phyloP scores from a whole-genome alignment of 2,888 invertebrate genomes.

The Caenorhabditis afra region DNA sequence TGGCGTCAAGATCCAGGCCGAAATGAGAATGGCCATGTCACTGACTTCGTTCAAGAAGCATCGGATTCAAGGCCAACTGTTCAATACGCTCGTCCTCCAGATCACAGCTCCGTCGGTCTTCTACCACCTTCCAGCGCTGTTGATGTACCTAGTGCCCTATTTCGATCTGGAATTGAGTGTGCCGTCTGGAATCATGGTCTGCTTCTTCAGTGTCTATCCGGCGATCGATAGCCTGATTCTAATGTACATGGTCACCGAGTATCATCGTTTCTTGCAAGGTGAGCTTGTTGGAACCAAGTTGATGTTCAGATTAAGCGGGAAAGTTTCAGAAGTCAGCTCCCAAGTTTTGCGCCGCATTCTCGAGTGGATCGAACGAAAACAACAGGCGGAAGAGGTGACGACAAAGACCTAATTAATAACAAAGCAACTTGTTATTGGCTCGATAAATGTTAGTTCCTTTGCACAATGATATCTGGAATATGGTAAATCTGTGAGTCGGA shows the following conservation, averaged over 20 bases:
- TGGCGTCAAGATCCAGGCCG: not conserved
- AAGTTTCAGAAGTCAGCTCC: too few relatives aligned
- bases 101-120: not conserved
- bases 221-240: slow-evolving; percentile 10
- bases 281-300: not conserved
- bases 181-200: not conserved
- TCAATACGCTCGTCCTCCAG: not conserved
- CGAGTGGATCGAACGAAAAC: too few relatives aligned
- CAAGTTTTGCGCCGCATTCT: too few relatives aligned
- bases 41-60: not conserved
- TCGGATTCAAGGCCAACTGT: not conserved
- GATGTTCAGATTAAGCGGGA: not conserved
- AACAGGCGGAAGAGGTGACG: too few relatives aligned
- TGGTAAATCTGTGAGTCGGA: too few relatives aligned
- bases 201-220: slow-evolving; percentile 14
- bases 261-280: not conserved
- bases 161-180: not conserved
- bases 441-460: too few relatives aligned
- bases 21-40: not conserved
- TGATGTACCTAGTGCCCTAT: not conserved
- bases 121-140: not conserved
- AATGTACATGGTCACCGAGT: slow-evolving; percentile 11
- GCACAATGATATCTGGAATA: too few relatives aligned
- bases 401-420: too few relatives aligned
- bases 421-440: too few relatives aligned